Conservation (phyloP, 2,797 vertebrate genomes). For the Euthynnus affinis region DNA sequence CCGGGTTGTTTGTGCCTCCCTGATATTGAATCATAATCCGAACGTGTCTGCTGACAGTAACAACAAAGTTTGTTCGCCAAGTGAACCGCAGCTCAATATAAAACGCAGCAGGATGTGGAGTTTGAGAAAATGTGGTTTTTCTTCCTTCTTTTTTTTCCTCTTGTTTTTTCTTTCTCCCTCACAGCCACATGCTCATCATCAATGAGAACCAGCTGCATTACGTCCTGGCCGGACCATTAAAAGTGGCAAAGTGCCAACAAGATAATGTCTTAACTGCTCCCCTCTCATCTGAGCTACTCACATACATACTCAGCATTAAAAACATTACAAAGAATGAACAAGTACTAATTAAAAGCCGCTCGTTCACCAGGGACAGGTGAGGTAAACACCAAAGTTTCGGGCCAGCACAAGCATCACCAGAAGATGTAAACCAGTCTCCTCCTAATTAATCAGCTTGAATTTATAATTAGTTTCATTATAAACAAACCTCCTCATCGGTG, state of each 20-base stretch:
- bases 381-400: background rate
- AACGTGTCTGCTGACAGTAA: slow-evolving; percentile 41
- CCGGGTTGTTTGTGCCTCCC: slow-evolving; percentile 46
- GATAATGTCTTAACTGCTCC: slow-evolving; percentile 41
- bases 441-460: slow-evolving; percentile 31
- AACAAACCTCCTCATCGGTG: slow-evolving; percentile 29
- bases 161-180: slow-evolving; percentile 3
- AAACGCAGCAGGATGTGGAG: background rate
- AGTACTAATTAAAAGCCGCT: slow-evolving; percentile 56
- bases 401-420: background rate
- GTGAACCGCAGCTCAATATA: background rate
- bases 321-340: slow-evolving; percentile 3
- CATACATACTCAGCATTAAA: slow-evolving; percentile 17
- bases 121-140: slow-evolving; percentile 2
- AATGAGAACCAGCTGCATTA: slow-evolving; percentile 46
- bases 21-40: slow-evolving; percentile 51
- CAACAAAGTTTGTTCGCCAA: slow-evolving; percentile 17
- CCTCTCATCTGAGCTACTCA: slow-evolving; percentile 14
- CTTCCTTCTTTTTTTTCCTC: background rate
- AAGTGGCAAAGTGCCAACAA: slow-evolving; percentile 34
- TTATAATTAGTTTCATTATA: slow-evolving; percentile 17
- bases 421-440: slow-evolving; percentile 26
- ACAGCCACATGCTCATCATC: slow-evolving; percentile 31
- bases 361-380: slow-evolving; percentile 21
- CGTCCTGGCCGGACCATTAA: slow-evolving; percentile 23